phyloP scores from a whole-genome alignment of 2,888 invertebrate genomes.

The Drosophila subquinaria region DNA sequence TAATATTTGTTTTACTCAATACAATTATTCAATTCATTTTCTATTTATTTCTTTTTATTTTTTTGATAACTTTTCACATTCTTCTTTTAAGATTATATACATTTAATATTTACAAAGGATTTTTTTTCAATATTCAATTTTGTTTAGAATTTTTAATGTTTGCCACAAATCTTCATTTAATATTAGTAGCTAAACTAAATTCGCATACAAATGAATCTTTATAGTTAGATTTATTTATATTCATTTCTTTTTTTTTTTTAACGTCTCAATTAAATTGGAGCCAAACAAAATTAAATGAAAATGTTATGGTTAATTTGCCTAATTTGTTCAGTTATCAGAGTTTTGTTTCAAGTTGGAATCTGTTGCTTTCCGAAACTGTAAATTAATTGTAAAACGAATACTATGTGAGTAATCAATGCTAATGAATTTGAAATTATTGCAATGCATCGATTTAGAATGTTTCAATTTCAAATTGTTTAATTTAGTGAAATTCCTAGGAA shows the following conservation, averaged over 20 bases:
- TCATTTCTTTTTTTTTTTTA: not conserved
- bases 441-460: not conserved
- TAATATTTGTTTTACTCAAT: not conserved
- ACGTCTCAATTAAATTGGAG: too few species aligned
- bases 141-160: too few species aligned
- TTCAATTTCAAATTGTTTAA: slow-evolving; percentile 2
- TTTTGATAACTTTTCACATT: too few species aligned
- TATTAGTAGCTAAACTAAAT: not conserved
- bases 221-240: not conserved
- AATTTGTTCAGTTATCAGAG: not conserved
- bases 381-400: not conserved
- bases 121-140: too few species aligned
- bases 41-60: too few species aligned
- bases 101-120: too few species aligned
- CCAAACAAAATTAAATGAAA: not conserved
- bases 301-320: not conserved
- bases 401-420: too few species aligned
- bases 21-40: not conserved
- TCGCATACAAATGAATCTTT: not conserved
- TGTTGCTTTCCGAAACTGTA: not conserved
- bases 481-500: slow-evolving; percentile 11
- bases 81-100: too few species aligned
- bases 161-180: too few species aligned
- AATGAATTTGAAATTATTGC: not conserved
- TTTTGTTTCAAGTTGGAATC: not conserved